These are phyloP conservation scores for Poecilia latipinna DNA, from an alignment of 2,113 vertebrate species.

Conservation along the genomic window DNA sequence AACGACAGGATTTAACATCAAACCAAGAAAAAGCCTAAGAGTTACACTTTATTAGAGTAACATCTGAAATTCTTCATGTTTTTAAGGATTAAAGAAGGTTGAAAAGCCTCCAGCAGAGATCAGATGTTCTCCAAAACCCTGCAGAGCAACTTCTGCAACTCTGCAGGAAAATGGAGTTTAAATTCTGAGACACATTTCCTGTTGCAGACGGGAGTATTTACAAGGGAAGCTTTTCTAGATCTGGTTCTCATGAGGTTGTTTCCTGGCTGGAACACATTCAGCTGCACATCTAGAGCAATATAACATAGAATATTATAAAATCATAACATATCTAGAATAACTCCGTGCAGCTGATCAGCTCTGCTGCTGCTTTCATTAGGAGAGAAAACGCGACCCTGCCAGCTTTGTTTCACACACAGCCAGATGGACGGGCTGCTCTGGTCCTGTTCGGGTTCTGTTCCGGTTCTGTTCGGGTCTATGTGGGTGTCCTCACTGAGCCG, in stretches of 20 bases:
- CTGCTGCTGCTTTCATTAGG: constrained; percentile 22
- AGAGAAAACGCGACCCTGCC: constrained; percentile 19
- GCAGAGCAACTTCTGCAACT: background rate
- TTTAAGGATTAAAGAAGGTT: background rate
- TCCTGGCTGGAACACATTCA: background rate
- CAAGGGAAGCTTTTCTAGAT: background rate
- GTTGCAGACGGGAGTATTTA: background rate
- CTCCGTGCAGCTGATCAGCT: background rate
- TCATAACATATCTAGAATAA: background rate
- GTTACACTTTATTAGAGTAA: background rate
- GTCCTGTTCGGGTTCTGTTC: constrained; percentile 1
- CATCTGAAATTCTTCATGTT: background rate
- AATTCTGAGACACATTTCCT: background rate
- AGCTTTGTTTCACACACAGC: constrained; percentile 19
- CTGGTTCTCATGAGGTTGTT: background rate
- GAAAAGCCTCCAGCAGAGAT: no score
- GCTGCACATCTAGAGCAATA: background rate
- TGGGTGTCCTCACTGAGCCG: constrained; percentile 20
- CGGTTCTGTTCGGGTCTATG: constrained; percentile 1
- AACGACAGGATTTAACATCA: background rate
- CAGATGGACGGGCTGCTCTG: constrained; percentile 34
- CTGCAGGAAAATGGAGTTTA: background rate
- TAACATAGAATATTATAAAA: background rate
- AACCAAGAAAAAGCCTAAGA: background rate
- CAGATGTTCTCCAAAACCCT: background rate